Evolutionary conservation across 2,888 invertebrate genomes (phyloP).

Genomic region (Papilio protenor): DNA sequence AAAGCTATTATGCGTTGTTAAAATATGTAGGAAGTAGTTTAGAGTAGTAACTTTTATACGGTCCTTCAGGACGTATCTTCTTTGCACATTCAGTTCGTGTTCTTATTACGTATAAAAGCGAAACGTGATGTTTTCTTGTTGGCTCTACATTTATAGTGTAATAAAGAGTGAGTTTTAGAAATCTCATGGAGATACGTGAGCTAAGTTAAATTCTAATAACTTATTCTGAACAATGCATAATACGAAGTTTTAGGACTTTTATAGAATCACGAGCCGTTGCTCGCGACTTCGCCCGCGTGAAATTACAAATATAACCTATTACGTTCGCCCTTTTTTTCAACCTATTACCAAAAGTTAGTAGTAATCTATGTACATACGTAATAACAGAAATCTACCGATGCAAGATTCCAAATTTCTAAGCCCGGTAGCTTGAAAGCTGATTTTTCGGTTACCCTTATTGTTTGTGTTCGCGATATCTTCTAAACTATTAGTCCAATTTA

Average conservation of each 20-base stretch:
- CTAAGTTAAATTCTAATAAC: constrained; percentile 3
- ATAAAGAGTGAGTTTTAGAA: constrained; percentile 39
- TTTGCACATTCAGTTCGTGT: constrained; percentile 42
- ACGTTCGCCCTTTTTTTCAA: no score
- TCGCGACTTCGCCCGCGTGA: no score
- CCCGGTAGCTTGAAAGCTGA: no score
- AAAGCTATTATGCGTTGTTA: constrained; percentile 4
- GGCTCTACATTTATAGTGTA: constrained; percentile 38
- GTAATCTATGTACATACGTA: no score
- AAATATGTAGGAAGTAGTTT: constrained; percentile 38
- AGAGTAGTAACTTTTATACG: constrained; percentile 35
- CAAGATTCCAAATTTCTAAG: no score
- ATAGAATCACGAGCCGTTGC: no score
- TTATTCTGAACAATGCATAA: constrained; percentile 3
- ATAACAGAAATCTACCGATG: no score
- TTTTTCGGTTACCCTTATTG: no score
- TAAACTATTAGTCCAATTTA: no score
- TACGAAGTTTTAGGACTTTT: neutral
- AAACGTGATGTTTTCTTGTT: constrained; percentile 40
- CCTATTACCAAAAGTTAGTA: no score
- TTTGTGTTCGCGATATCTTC: no score
- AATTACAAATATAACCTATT: no score
- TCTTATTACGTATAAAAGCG: constrained; percentile 43
- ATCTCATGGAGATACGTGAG: constrained; percentile 28
- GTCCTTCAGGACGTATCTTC: constrained; percentile 42